Evolutionary conservation across 2,888 invertebrate genomes (phyloP).

Genomic region (Amphimallon solstitiale): DNA sequence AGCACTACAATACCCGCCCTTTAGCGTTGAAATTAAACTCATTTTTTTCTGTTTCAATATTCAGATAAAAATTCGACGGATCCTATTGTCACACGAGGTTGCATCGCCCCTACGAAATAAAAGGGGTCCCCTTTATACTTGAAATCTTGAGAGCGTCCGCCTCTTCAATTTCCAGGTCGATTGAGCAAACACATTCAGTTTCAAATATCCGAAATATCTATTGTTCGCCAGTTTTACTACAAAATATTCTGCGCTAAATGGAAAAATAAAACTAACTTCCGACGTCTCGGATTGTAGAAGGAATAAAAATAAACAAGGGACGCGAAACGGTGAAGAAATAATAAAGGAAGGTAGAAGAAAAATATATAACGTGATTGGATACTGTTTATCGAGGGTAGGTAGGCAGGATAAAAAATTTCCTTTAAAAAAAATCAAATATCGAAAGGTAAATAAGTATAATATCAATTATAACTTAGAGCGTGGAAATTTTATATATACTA

Average conservation of each 20-base stretch:
- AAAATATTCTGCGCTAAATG: constrained; percentile 17
- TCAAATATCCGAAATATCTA: constrained; percentile 22
- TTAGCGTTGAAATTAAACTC: constrained; percentile 22
- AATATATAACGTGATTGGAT: constrained; percentile 17
- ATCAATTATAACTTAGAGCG: too few relatives aligned
- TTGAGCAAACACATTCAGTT: constrained; percentile 28
- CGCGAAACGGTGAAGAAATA: constrained; percentile 1
- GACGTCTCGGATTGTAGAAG: constrained; percentile 14
- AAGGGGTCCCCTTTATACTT: not conserved
- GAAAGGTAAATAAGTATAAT: not conserved
- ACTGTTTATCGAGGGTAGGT: not conserved
- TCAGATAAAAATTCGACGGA: constrained; percentile 14
- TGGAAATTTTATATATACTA: too few relatives aligned
- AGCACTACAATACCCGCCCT: not conserved
- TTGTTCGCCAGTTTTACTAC: constrained; percentile 20
- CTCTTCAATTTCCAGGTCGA: constrained; percentile 27
- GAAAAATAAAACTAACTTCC: constrained; percentile 23
- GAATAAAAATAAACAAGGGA: constrained; percentile 21
- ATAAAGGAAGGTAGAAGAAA: not conserved
- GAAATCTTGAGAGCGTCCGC: constrained; percentile 6
- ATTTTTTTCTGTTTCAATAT: constrained; percentile 22
- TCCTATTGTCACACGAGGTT: constrained; percentile 1
- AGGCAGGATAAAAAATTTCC: not conserved
- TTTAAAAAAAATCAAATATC: not conserved
- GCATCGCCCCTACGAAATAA: not conserved